Evolutionary conservation across 2,113 vertebrate genomes (phyloP), one percentile per base, ranked within the genome.

Genomic region (Cercocebus atys): DNA sequence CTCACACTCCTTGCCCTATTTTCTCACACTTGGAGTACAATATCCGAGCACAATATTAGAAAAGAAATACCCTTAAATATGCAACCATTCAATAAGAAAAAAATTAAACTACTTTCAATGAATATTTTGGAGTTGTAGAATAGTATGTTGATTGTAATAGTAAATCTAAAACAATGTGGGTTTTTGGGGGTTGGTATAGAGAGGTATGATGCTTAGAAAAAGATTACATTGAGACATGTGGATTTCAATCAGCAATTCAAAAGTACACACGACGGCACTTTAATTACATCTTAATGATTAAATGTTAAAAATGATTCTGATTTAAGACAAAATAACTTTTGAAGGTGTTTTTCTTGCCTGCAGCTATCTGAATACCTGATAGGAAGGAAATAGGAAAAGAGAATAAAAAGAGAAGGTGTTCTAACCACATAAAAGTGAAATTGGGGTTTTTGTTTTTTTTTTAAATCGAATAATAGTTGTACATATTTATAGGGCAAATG

Each of bases 281-380:
- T 66, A 97, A 97, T 97, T 86, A 92, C 9, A 93, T 91, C 84
- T 95, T 64, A 94, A 94, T 81, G 59, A 78, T 80, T 81, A 72
- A 96, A 52, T 13, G 5, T 73, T 66, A 61, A 17, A 90, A 91
- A 88, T 40, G n/a, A 79, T 75, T 11, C 5, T 81, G 59, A 96
- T 83, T 96, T 79, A 88, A 78, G 61, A 86, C 70, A 89, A 93
- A 97, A 81, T 88, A 86, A 93, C 52, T 8, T 13, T 22, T 55
- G 50, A 95, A 32, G 6, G 5, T 50, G 2, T 81, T 59, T 95
- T 64, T 92, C 38, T 93, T 97, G 50, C 23, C 70, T 68, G 0
- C 0, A 96, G 61, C 32, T 91, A 47, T 45, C 32, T 89, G 18
- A 45, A 59, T 68, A 84, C 40, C 22, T 89, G 81, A 96, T 11